These are phyloP conservation scores for Chroicocephalus ridibundus DNA, from an alignment of 2,113 vertebrate genomes.

Conservation along the genomic window DNA sequence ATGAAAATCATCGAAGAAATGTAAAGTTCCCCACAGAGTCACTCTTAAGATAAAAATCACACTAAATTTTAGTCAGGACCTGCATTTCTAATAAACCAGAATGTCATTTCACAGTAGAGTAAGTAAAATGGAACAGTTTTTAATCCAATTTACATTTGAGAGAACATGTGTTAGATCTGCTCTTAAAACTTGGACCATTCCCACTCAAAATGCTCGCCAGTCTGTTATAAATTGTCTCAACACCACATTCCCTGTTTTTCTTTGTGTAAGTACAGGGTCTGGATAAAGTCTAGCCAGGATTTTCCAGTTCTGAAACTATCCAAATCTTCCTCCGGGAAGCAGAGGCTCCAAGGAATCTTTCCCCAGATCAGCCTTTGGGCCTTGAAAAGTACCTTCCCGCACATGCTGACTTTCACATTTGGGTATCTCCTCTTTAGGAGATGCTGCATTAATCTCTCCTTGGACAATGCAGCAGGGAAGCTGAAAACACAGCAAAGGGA, in stretches of 20 bases:
- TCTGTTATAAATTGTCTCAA: constrained; percentile 37
- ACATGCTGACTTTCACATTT: background rate
- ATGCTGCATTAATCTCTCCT: background rate
- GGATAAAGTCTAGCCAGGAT: constrained; percentile 26
- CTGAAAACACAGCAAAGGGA: background rate
- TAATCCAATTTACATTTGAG: constrained; percentile 60
- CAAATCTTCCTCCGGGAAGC: background rate
- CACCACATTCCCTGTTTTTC: background rate
- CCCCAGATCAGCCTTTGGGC: background rate
- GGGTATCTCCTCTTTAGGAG: background rate
- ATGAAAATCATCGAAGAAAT: constrained; percentile 33
- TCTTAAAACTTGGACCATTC: constrained; percentile 48
- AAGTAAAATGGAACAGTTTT: constrained; percentile 48
- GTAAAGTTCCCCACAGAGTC: constrained; percentile 1
- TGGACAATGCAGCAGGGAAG: background rate
- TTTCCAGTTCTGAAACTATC: background rate
- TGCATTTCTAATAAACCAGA: constrained; percentile 52
- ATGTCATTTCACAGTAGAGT: constrained; percentile 29
- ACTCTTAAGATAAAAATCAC: constrained; percentile 33
- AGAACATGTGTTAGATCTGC: constrained; percentile 29
- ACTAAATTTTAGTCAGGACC: constrained; percentile 30
- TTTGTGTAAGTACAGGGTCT: constrained; percentile 23
- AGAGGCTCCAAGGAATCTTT: background rate
- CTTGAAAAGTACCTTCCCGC: background rate
- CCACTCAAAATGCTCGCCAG: constrained; percentile 26